These are phyloP conservation scores for Drosophila mimetica DNA, from an alignment of 2,888 invertebrate species.

Conservation along the genomic window DNA sequence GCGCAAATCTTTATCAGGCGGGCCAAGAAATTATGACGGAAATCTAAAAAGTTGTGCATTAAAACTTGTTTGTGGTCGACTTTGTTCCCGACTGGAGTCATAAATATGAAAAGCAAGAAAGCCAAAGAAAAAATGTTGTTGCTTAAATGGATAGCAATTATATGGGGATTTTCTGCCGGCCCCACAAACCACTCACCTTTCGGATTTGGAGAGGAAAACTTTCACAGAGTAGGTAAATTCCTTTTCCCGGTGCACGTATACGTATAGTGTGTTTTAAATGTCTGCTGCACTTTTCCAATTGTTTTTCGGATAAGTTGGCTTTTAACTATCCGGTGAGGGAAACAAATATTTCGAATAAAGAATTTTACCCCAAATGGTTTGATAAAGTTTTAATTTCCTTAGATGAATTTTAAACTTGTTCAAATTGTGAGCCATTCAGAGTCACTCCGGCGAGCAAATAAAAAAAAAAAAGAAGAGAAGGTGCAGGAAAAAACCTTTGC, in stretches of 20 bases:
- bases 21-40: slow-evolving; percentile 77
- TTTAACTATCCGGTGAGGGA: not conserved
- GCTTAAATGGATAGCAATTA: slow-evolving; percentile 71
- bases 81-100: slow-evolving; percentile 44
- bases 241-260: not conserved
- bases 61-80: slow-evolving; percentile 74
- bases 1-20: slow-evolving; percentile 71
- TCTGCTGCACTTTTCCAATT: slow-evolving; percentile 14
- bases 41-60: slow-evolving; percentile 79
- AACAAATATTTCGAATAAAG: slow-evolving; percentile 3
- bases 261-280: not conserved
- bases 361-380: slow-evolving; percentile 4
- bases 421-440: slow-evolving; percentile 2
- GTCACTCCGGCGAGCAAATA: too few species aligned
- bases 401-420: slow-evolving; percentile 23
- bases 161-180: slow-evolving; percentile 17
- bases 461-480: too few species aligned
- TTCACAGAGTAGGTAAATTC: slow-evolving; percentile 12
- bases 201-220: slow-evolving; percentile 9
- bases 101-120: slow-evolving; percentile 69
- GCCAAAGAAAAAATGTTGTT: slow-evolving; percentile 43
- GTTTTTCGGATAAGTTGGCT: slow-evolving; percentile 12
- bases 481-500: slow-evolving; percentile 17
- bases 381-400: slow-evolving; percentile 15
- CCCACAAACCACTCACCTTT: slow-evolving; percentile 4